Evolutionary conservation across 2,888 invertebrate species (phyloP).

Genomic region (Ornithoptera alexandrae): DNA sequence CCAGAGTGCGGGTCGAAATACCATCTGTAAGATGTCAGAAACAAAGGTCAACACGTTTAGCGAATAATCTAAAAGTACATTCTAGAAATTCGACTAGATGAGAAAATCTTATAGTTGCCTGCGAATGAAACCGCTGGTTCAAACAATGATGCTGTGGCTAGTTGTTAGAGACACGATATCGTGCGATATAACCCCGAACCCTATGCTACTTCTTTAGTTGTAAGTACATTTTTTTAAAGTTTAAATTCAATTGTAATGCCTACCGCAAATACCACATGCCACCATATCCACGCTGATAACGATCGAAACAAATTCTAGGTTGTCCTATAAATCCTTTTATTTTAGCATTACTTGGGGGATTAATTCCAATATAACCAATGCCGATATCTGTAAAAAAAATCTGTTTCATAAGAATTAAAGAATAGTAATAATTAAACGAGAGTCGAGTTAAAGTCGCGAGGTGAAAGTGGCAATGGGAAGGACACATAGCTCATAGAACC

Average conservation of each 20-base stretch:
- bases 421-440: too few species aligned
- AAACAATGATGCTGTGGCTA: too few species aligned
- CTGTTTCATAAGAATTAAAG: too few species aligned
- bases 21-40: constrained; percentile 61
- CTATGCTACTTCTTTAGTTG: neutral
- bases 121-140: too few species aligned
- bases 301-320: constrained; percentile 4
- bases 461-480: too few species aligned
- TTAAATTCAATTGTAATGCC: neutral
- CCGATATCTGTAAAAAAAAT: constrained; percentile 4
- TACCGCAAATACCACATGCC: constrained; percentile 11
- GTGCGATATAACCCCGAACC: too few species aligned
- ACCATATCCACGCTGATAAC: constrained; percentile 4
- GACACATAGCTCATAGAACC: too few species aligned
- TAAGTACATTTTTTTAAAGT: neutral
- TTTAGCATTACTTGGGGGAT: constrained; percentile 10
- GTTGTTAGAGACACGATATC: neutral
- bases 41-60: too few species aligned
- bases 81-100: too few species aligned
- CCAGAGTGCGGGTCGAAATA: constrained; percentile 84
- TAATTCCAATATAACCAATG: neutral
- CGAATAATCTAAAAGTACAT: too few species aligned
- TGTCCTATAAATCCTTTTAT: neutral
- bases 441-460: too few species aligned
- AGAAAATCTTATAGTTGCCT: too few species aligned